Evolutionary conservation across 2,888 invertebrate species (phyloP).

Genomic region (Digitonthophagus gazella): DNA sequence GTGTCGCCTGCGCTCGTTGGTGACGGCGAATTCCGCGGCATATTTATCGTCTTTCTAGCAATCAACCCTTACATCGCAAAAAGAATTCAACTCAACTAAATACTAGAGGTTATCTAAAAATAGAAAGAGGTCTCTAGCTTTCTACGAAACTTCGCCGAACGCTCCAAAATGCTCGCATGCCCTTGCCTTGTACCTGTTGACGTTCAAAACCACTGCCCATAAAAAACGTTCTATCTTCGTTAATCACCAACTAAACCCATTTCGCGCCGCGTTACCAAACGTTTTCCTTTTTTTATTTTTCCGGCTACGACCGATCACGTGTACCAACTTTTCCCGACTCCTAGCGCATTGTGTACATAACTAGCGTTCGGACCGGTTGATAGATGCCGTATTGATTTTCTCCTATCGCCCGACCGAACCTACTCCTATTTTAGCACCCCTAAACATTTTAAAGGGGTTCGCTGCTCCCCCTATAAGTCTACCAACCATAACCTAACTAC

Average conservation of each 20-base stretch:
- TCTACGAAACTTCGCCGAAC: neutral
- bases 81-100: slow-evolving; percentile 16
- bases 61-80: slow-evolving; percentile 34
- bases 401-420: slow-evolving; percentile 33
- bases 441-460: slow-evolving; percentile 29
- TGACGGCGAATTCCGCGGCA: slow-evolving; percentile 44
- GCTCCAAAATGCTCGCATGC: slow-evolving; percentile 33
- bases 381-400: slow-evolving; percentile 42
- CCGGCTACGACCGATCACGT: neutral
- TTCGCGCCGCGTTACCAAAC: slow-evolving; percentile 27
- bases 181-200: slow-evolving; percentile 38
- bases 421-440: slow-evolving; percentile 30
- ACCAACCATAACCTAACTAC: slow-evolving; percentile 22
- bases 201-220: slow-evolving; percentile 27
- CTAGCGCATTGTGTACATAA: neutral
- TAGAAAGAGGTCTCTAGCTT: slow-evolving; percentile 16
- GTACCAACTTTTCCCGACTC: neutral
- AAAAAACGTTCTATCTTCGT: neutral
- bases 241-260: slow-evolving; percentile 23
- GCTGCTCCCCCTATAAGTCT: slow-evolving; percentile 27
- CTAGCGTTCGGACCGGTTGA: slow-evolving; percentile 25
- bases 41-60: slow-evolving; percentile 33
- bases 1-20: slow-evolving; percentile 49
- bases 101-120: slow-evolving; percentile 4
- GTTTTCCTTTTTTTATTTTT: neutral